These are phyloP conservation scores for Ditula angustiorana DNA, from an alignment of 2,888 invertebrate genomes.

Conservation along the genomic window DNA sequence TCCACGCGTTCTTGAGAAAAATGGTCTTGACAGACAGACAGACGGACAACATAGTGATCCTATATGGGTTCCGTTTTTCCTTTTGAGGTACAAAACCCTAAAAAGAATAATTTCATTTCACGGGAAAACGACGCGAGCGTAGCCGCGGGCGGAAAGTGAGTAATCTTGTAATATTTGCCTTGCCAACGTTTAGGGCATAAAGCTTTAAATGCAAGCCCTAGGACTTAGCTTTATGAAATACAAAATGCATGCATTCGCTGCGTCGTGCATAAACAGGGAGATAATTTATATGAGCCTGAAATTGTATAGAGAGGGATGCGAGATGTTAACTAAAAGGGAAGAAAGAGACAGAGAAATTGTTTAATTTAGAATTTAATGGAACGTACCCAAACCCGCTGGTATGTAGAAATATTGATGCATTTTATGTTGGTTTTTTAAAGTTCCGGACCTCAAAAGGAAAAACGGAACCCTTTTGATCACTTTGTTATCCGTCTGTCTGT, in stretches of 20 bases:
- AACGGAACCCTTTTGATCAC: neutral
- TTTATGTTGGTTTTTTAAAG: no score
- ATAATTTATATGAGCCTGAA: slow-evolving; percentile 29
- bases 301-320: slow-evolving; percentile 13
- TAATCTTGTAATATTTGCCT: neutral
- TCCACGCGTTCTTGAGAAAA: no score
- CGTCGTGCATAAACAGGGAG: slow-evolving; percentile 26
- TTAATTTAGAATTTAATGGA: slow-evolving; percentile 8
- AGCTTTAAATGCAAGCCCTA: slow-evolving; percentile 7
- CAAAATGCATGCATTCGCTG: slow-evolving; percentile 31
- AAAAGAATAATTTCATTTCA: no score
- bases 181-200: neutral
- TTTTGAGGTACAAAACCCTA: no score
- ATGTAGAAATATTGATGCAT: slow-evolving; percentile 18
- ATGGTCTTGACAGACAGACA: no score
- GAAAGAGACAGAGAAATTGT: slow-evolving; percentile 5
- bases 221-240: slow-evolving; percentile 30
- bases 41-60: no score
- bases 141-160: no score
- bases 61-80: no score
- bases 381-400: neutral
- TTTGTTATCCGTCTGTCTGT: no score
- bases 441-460: no score
- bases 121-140: no score
- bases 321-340: neutral